These are phyloP conservation scores for Hassar affinis DNA, from an alignment of 2,113 vertebrate genomes.

Conservation along the genomic window DNA sequence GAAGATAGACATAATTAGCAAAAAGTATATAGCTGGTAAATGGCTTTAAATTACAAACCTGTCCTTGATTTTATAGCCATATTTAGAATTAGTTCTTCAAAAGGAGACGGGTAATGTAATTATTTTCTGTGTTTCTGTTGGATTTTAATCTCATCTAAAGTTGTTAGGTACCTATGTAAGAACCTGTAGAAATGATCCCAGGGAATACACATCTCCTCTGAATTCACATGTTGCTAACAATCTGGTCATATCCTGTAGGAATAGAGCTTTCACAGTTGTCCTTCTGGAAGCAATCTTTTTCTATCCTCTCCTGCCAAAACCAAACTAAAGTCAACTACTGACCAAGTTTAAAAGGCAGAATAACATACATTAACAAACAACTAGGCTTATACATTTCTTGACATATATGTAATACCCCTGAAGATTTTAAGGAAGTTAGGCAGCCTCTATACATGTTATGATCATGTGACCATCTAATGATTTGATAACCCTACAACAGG, in stretches of 20 bases:
- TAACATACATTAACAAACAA: too few relatives aligned
- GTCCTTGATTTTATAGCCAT: conserved; percentile 29
- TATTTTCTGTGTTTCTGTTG: not conserved
- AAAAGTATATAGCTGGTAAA: conserved; percentile 32
- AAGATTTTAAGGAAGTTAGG: not conserved
- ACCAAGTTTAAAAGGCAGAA: not conserved
- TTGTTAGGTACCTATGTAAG: not conserved
- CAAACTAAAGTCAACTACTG: not conserved
- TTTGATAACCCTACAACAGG: not conserved
- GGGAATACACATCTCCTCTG: not conserved
- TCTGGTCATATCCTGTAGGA: not conserved
- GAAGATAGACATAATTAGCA: conserved; percentile 41
- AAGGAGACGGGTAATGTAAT: not conserved
- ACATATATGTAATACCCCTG: not conserved
- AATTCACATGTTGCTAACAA: not conserved
- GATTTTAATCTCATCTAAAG: not conserved
- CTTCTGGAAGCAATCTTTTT: not conserved
- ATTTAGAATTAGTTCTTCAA: not conserved
- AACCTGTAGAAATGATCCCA: not conserved
- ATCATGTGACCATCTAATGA: not conserved
- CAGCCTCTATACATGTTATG: not conserved
- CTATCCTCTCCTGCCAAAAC: not conserved
- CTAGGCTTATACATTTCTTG: not conserved
- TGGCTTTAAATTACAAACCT: conserved; percentile 8
- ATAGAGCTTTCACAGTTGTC: not conserved